Percentiles rank a stretch among this genome's conserved stretches.
phyloP scores from a whole-genome alignment of 2,888 invertebrate species.

The Tachina fera region DNA sequence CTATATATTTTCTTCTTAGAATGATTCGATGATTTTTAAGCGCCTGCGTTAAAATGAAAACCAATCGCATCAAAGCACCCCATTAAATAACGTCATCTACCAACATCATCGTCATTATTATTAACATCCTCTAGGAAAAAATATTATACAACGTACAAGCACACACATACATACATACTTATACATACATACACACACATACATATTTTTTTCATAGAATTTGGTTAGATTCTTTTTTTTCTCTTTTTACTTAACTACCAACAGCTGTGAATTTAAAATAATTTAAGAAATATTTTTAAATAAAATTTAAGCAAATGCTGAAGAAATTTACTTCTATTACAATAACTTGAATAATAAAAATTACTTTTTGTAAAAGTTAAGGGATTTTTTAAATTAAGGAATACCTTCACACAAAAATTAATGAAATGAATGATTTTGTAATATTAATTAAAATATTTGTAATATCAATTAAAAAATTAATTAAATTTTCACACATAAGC shows the following conservation, averaged over 20 bases:
- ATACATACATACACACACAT: conserved; percentile 15
- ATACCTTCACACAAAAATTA: too few species aligned
- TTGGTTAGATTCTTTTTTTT: conserved; percentile 33
- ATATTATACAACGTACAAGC: conserved; percentile 20
- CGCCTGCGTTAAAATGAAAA: conserved; percentile 84
- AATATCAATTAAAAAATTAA: too few species aligned
- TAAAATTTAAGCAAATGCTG: conserved; percentile 6
- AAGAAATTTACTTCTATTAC: background rate
- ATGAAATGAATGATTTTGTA: too few species aligned
- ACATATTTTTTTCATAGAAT: conserved; percentile 20
- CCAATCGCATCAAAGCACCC: conserved; percentile 84
- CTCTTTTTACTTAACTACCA: background rate
- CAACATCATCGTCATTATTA: conserved; percentile 76
- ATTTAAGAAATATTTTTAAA: conserved; percentile 20
- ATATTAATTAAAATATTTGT: too few species aligned
- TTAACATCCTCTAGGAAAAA: conserved; percentile 61
- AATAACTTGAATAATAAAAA: background rate
- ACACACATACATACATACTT: conserved; percentile 9
- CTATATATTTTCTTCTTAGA: conserved; percentile 79
- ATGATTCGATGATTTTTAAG: conserved; percentile 84
- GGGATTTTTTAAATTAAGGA: background rate
- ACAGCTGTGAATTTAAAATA: conserved; percentile 53
- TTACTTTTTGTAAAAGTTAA: background rate
- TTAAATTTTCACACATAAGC: too few species aligned
- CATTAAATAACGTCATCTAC: conserved; percentile 83